Evolutionary conservation across 2,797 vertebrate species (phyloP).

Genomic region (Aplochiton taeniatus): DNA sequence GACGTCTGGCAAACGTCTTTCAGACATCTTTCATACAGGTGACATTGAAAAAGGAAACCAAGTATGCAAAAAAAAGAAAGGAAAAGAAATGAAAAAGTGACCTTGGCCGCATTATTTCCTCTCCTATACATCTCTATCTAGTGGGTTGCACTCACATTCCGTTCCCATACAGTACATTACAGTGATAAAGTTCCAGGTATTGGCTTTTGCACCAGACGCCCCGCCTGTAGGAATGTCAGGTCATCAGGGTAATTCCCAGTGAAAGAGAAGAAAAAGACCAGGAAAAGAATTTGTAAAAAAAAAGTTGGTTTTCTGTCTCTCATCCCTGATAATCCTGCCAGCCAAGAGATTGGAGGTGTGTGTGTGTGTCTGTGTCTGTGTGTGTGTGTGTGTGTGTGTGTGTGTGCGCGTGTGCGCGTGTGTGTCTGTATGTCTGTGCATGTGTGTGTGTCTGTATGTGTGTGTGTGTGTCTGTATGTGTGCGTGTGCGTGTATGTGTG

Average conservation of each 20-base stretch:
- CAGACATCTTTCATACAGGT: constrained; percentile 40
- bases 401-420: too few relatives aligned
- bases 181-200: constrained; percentile 51
- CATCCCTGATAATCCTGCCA: not conserved
- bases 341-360: not conserved
- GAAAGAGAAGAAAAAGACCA: constrained; percentile 61
- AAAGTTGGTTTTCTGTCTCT: constrained; percentile 64
- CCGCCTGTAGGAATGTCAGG: constrained; percentile 29
- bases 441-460: constrained; percentile 28
- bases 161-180: not conserved
- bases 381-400: too few relatives aligned
- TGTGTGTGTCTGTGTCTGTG: not conserved
- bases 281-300: constrained; percentile 61
- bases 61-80: constrained; percentile 37
- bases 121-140: too few relatives aligned
- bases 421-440: constrained; percentile 2
- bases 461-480: constrained; percentile 8
- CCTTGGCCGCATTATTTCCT: constrained; percentile 17
- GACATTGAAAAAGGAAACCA: constrained; percentile 46
- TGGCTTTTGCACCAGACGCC: constrained; percentile 40
- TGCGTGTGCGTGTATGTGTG: constrained; percentile 24
- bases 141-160: too few relatives aligned
- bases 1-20: constrained; percentile 42
- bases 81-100: constrained; percentile 45
- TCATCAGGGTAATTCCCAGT: constrained; percentile 64